phyloP scores from a whole-genome alignment of 2,888 invertebrate genomes.

The Alsophila aescularia region DNA sequence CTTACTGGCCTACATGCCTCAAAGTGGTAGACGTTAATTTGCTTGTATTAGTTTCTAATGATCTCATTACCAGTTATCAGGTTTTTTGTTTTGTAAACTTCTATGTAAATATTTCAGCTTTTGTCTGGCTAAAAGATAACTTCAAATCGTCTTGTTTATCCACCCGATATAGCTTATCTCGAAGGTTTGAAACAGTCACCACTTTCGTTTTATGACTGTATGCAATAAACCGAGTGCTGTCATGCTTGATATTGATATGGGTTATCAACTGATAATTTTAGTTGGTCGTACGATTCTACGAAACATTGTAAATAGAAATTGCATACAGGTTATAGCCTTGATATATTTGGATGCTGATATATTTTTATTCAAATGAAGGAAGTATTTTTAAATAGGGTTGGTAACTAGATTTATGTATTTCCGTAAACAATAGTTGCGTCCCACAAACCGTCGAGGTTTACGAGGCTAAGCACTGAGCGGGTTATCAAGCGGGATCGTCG shows the following conservation, averaged over 20 bases:
- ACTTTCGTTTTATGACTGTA: slow-evolving; percentile 9
- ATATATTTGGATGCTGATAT: not conserved
- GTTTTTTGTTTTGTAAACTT: no score
- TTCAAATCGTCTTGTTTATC: not conserved
- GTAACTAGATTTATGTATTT: not conserved
- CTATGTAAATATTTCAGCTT: not conserved
- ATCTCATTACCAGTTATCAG: no score
- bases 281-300: slow-evolving; percentile 16
- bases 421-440: slow-evolving; percentile 12
- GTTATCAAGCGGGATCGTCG: slow-evolving; percentile 65
- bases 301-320: slow-evolving; percentile 3
- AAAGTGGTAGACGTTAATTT: not conserved
- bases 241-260: slow-evolving; percentile 17
- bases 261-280: slow-evolving; percentile 18
- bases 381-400: not conserved
- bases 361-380: not conserved
- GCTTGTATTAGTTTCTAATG: no score
- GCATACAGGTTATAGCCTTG: not conserved
- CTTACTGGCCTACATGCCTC: no score
- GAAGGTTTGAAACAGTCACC: not conserved
- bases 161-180: not conserved
- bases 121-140: not conserved
- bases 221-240: slow-evolving; percentile 7
- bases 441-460: slow-evolving; percentile 25
- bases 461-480: slow-evolving; percentile 36